Base-by-base conservation (phyloP, 2,888 invertebrate species). In the Ophioninae sp. region DNA sequence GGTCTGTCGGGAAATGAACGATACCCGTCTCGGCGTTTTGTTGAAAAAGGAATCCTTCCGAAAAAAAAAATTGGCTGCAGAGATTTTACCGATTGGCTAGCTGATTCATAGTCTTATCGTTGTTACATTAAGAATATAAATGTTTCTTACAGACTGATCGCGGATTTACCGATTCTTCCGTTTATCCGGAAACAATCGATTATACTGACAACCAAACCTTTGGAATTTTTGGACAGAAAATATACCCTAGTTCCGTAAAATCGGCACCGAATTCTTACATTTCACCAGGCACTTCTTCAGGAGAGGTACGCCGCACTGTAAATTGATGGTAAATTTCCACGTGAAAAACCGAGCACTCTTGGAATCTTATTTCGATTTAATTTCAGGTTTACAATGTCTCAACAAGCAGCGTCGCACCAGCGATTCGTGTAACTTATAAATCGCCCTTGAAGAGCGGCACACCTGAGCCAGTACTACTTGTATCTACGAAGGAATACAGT, bases 401-500 rank as follows among this genome's bases (percentile, higher is more conserved):
- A 64, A 83, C 86, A n/a, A 88, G 86, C 20, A 89, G 89, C 21
- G 39, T 85, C 3, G 59, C 87, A 39, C 87, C 91, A 37, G 85
- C 79, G 37, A 50, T 80, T 56, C 89, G 88, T 0, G 87, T 88
- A 23, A 88, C 89, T 7, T 89, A 89, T 62, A 85, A 85, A 21
- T 87, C 85, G 72, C 91, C 91, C 39, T 89, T 89, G 72, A 70
- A 87, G 10, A 70, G 87, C 13, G 87, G 84, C 7, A 87, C 87
- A 1, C 67, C 83, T 1, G 80, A 75, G 50, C 73, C 87, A 7
- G 57, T 44, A 7, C 0, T 39, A 10, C 70, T 78, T 21, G 37
- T 59, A 37, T 37, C 83, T 10, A 65, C 74, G 8, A 56, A 77
- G 23, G 85, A 83, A 2, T 89, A 88, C 30, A 81, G 20, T 57